Evolutionary conservation across 2,797 vertebrate species (phyloP).

Genomic region (Premnoplex brunnescens): DNA sequence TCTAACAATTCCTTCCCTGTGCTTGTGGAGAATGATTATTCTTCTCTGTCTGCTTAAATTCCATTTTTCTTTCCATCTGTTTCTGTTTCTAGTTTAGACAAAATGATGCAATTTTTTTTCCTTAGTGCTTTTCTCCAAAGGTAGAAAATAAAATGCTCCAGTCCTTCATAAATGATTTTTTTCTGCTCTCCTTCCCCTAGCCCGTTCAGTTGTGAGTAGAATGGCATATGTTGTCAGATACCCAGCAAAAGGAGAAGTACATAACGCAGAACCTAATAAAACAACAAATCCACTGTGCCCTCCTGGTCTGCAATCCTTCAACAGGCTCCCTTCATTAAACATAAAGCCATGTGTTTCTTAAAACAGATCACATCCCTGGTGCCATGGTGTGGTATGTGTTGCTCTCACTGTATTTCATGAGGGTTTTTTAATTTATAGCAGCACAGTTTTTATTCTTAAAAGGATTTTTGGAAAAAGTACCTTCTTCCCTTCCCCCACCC

Average conservation of each 20-base stretch:
- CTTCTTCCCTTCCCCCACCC: rapidly evolving
- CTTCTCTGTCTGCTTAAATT: neutral
- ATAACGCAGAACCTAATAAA: conserved; percentile 56
- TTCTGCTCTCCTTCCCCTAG: neutral
- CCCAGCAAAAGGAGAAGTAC: conserved; percentile 8
- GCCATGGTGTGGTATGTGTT: neutral
- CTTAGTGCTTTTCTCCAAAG: neutral
- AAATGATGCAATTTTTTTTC: neutral
- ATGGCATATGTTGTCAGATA: conserved; percentile 24
- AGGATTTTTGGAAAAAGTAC: neutral
- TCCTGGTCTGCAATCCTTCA: conserved; percentile 47
- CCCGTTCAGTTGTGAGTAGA: neutral
- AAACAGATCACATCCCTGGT: conserved; percentile 39
- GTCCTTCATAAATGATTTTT: neutral
- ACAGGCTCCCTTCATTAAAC: conserved; percentile 47
- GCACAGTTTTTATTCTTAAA: neutral
- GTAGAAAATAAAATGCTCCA: neutral
- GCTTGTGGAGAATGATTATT: neutral
- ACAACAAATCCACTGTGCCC: conserved; percentile 30
- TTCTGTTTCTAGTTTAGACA: conserved; percentile 17
- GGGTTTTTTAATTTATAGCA: neutral
- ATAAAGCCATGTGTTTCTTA: conserved; percentile 39
- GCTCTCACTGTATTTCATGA: neutral
- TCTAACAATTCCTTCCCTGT: neutral
- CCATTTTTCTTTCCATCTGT: neutral